Percentiles rank a stretch among this genome's conserved stretches.
Conservation (phyloP, 2,113 vertebrate species). For the Pteruthius melanotis region DNA sequence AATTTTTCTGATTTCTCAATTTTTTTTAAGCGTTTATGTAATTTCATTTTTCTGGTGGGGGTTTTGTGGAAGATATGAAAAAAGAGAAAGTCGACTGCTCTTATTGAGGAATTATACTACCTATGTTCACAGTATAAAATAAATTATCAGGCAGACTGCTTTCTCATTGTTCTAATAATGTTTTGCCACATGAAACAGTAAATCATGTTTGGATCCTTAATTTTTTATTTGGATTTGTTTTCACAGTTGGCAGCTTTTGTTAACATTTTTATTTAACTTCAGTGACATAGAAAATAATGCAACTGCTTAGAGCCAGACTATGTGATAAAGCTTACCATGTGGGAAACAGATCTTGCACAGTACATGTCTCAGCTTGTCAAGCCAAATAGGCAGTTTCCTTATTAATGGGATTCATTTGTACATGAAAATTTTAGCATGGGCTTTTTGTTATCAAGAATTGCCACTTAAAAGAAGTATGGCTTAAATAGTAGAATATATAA, state of each 20-base stretch:
- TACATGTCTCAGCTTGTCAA: neutral
- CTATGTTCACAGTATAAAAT: neutral
- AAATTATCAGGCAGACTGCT: neutral
- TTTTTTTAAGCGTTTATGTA: neutral
- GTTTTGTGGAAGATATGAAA: neutral
- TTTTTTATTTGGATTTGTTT: slow-evolving; percentile 12
- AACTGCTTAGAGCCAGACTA: neutral
- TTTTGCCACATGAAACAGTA: neutral
- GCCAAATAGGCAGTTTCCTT: neutral
- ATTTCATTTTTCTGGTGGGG: neutral
- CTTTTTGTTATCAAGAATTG: neutral
- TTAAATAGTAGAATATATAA: neutral
- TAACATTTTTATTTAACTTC: slow-evolving; percentile 2
- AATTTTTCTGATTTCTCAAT: neutral
- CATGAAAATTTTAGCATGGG: neutral
- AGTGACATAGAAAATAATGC: neutral
- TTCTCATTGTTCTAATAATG: neutral
- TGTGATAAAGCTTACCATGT: neutral
- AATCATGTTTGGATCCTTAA: neutral
- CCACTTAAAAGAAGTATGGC: neutral
- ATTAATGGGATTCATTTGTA: slow-evolving; percentile 28
- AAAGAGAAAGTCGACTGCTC: neutral
- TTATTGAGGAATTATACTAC: neutral
- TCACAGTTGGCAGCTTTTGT: neutral
- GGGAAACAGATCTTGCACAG: neutral